These are phyloP conservation scores for Eospalax fontanierii DNA, from an alignment of 2,797 vertebrate genomes.

Conservation along the genomic window DNA sequence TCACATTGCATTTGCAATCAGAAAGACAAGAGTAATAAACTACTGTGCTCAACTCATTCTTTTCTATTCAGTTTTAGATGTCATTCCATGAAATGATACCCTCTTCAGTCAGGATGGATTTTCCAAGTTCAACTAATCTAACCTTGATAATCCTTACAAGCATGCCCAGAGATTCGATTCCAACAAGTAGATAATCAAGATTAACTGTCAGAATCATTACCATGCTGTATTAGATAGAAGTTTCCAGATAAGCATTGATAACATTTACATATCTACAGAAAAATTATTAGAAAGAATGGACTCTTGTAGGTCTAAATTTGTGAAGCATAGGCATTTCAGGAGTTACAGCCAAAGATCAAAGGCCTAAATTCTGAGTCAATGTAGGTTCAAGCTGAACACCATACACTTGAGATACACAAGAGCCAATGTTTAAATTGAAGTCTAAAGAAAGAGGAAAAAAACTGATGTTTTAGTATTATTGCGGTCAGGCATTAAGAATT, in stretches of 20 bases:
- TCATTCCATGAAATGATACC: background rate
- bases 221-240: background rate
- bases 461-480: background rate
- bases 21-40: background rate
- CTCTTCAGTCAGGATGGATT: background rate
- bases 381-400: background rate
- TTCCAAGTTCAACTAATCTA: background rate
- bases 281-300: background rate
- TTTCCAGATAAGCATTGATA: background rate
- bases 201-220: background rate
- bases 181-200: background rate
- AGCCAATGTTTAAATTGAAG: background rate
- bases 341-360: background rate
- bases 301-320: background rate
- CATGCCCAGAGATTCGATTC: background rate
- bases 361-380: background rate
- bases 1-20: background rate
- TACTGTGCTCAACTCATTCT: background rate
- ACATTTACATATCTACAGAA: background rate
- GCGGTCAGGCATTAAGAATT: slow-evolving; percentile 31
- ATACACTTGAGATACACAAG: background rate
- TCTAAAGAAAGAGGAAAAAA: background rate
- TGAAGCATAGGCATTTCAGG: background rate
- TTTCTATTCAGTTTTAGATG: background rate
- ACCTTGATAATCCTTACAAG: background rate